Percentiles rank a stretch among this genome's conserved stretches.
phyloP scores from a whole-genome alignment of 2,888 invertebrate genomes.

The Aquatica leii region DNA sequence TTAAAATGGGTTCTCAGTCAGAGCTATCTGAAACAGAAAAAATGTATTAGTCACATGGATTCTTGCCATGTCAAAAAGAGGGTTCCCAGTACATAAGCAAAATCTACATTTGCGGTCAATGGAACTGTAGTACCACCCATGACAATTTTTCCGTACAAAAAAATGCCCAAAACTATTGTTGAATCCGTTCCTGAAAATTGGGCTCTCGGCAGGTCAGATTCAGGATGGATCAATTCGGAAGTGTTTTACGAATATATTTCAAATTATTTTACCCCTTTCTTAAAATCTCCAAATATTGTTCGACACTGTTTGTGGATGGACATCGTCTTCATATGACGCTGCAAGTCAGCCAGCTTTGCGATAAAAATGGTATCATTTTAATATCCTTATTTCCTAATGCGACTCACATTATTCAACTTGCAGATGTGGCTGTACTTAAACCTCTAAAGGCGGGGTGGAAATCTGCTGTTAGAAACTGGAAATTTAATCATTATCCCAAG shows the following conservation, averaged over 20 bases:
- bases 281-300: constrained; percentile 24
- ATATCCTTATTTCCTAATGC: constrained; percentile 23
- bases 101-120: constrained; percentile 18
- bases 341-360: constrained; percentile 43
- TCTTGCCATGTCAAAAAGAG: constrained; percentile 22
- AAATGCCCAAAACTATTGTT: constrained; percentile 16
- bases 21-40: constrained; percentile 22
- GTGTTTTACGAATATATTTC: constrained; percentile 30
- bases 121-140: constrained; percentile 17
- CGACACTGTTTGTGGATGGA: constrained; percentile 47
- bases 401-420: constrained; percentile 28
- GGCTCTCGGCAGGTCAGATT: constrained; percentile 30
- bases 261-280: constrained; percentile 23
- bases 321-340: constrained; percentile 46
- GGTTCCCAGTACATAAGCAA: constrained; percentile 16
- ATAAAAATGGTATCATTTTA: constrained; percentile 30
- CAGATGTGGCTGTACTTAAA: constrained; percentile 26
- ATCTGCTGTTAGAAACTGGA: constrained; percentile 12
- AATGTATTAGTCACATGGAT: constrained; percentile 21
- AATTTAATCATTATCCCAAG: too few relatives aligned
- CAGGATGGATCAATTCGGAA: constrained; percentile 26
- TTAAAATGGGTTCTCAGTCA: constrained; percentile 21
- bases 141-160: constrained; percentile 16
- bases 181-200: constrained; percentile 22
- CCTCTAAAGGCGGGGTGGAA: constrained; percentile 17